Percentiles rank a stretch among this genome's conserved stretches.
Conservation (phyloP, 2,113 vertebrate genomes). For the Solenodon paradoxus region DNA sequence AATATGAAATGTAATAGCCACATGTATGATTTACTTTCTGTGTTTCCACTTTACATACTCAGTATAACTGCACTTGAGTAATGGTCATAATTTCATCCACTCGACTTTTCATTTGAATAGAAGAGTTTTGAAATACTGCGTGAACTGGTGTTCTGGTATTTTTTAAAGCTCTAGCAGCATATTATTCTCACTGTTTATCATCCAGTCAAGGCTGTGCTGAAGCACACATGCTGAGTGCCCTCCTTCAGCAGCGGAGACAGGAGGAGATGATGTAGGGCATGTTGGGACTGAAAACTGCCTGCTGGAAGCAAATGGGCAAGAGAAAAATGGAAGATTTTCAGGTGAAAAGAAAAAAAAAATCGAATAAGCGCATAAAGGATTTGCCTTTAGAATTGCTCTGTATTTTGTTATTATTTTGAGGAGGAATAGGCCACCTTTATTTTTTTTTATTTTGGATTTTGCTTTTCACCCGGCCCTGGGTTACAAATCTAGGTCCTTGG, state of each 20-base stretch:
- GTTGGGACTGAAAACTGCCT: not conserved
- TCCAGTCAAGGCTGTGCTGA: not conserved
- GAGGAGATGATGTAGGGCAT: not conserved
- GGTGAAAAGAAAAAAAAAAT: not conserved
- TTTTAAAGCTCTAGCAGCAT: not conserved
- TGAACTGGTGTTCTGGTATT: not conserved
- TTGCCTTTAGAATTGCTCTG: not conserved
- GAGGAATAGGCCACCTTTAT: no score
- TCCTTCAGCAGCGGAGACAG: not conserved
- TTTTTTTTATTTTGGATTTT: not conserved
- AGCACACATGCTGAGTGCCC: not conserved
- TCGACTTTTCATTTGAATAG: slow-evolving; percentile 27
- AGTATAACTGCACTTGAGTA: not conserved
- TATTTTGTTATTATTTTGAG: no score
- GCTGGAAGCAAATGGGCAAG: not conserved
- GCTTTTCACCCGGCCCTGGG: no score
- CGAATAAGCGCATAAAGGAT: not conserved
- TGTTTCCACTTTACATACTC: not conserved
- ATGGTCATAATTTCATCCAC: slow-evolving; percentile 32
- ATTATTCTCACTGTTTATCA: not conserved
- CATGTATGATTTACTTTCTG: slow-evolving; percentile 38
- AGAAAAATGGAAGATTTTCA: not conserved
- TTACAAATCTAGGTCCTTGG: no score
- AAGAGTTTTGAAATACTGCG: not conserved
- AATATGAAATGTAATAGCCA: slow-evolving; percentile 44